These are phyloP conservation scores for Numenius arquata DNA, from an alignment of 2,113 vertebrate species.

Conservation along the genomic window DNA sequence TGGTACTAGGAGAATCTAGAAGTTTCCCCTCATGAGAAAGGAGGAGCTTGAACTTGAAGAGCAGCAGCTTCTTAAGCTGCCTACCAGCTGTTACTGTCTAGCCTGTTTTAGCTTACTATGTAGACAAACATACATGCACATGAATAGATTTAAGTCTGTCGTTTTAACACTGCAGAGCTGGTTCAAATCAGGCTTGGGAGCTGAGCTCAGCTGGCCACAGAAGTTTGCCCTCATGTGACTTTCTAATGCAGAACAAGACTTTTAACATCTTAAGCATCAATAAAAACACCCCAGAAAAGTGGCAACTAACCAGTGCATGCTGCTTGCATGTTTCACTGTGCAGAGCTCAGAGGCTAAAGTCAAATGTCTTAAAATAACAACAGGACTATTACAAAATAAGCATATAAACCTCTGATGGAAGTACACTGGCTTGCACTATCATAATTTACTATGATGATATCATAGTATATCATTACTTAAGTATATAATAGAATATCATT, in stretches of 20 bases:
- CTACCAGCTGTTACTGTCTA: neutral
- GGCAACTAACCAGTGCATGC: neutral
- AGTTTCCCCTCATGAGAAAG: neutral
- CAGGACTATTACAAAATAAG: neutral
- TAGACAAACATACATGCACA: neutral
- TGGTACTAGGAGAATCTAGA: neutral
- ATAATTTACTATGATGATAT: too few relatives aligned
- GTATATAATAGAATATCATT: too few relatives aligned
- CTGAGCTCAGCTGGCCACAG: neutral
- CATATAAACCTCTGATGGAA: neutral
- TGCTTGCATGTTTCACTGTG: neutral
- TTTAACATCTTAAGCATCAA: neutral
- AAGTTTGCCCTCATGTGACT: neutral
- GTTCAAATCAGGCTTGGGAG: neutral
- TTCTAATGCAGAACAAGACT: neutral
- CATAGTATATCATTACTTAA: neutral
- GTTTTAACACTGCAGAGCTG: neutral
- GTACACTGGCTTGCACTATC: neutral
- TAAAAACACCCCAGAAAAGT: neutral
- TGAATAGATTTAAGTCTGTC: neutral
- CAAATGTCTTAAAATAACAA: neutral
- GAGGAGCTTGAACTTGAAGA: neutral
- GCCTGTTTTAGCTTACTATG: neutral
- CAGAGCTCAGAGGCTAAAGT: accelerated
- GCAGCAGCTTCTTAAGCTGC: neutral